phyloP scores from a whole-genome alignment of 2,113 vertebrate genomes.

The Heterotilapia buettikoferi region DNA sequence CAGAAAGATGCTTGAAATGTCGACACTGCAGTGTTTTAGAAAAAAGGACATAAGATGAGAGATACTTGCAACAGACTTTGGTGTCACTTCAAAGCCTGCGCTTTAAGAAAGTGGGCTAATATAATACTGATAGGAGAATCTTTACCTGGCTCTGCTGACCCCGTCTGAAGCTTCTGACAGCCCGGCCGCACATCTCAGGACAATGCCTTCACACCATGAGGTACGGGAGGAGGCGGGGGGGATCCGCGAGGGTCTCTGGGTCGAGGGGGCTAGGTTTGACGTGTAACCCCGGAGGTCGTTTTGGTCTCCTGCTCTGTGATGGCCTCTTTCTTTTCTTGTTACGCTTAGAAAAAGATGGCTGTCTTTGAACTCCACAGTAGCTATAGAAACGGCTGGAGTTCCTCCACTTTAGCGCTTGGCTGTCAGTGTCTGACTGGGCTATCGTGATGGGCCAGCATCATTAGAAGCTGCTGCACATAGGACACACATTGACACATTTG shows the following conservation, averaged over 20 bases:
- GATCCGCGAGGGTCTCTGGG: conserved; percentile 15
- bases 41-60: conserved; percentile 67
- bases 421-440: conserved; percentile 70
- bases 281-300: conserved; percentile 64
- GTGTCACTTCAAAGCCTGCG: conserved; percentile 72
- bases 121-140: conserved; percentile 59
- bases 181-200: conserved; percentile 33
- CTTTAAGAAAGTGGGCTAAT: conserved; percentile 68
- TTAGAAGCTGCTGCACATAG: conserved; percentile 58
- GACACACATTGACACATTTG: conserved; percentile 64
- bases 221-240: background rate
- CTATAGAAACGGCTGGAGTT: conserved; percentile 72
- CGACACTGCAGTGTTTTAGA: conserved; percentile 68
- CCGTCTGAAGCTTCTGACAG: conserved; percentile 44
- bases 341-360: conserved; percentile 66
- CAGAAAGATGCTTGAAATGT: conserved; percentile 68
- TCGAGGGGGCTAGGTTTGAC: conserved; percentile 51
- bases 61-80: conserved; percentile 68
- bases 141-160: conserved; percentile 61
- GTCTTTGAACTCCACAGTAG: conserved; percentile 73
- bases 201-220: conserved; percentile 22
- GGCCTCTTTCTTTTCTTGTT: conserved; percentile 71
- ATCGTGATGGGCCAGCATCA: conserved; percentile 63
- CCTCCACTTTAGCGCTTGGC: conserved; percentile 64
- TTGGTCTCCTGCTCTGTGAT: conserved; percentile 61